phyloP scores from a whole-genome alignment of 2,888 invertebrate species.

The Drosophila setosimentum region DNA sequence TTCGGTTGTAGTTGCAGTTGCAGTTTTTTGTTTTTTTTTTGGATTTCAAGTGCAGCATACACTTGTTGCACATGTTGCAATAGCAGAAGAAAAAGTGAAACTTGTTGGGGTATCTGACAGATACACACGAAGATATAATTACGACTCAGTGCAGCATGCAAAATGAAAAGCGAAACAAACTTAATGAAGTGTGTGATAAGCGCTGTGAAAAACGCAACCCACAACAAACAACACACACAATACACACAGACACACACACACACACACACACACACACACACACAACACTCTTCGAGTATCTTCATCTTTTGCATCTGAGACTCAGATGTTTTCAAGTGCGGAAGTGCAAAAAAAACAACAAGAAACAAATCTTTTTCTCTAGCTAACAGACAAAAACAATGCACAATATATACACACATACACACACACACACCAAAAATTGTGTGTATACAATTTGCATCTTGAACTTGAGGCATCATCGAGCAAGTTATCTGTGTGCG shows the following conservation, averaged over 20 bases:
- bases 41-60: conserved; percentile 71
- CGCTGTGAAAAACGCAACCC: conserved; percentile 66
- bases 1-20: conserved; percentile 17
- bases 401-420: conserved; percentile 38
- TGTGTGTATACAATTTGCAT: conserved; percentile 67
- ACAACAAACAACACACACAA: conserved; percentile 22
- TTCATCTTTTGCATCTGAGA: conserved; percentile 40
- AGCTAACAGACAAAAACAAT: conserved; percentile 37
- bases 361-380: conserved; percentile 5
- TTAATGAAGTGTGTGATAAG: conserved; percentile 80
- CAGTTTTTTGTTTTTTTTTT: conserved; percentile 32
- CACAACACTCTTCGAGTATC: conserved; percentile 29
- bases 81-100: conserved; percentile 64
- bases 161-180: conserved; percentile 78
- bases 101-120: conserved; percentile 57
- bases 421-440: conserved; percentile 27
- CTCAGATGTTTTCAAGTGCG: conserved; percentile 34
- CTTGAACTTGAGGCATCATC: conserved; percentile 76
- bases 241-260: conserved; percentile 11
- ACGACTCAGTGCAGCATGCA: conserved; percentile 62
- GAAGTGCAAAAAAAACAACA: conserved; percentile 36
- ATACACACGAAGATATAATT: conserved; percentile 70
- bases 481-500: conserved; percentile 26
- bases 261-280: conserved; percentile 8
- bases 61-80: conserved; percentile 58